Conservation (phyloP, 92 coral and sea anemone genomes). For the Montipora capitata region DNA sequence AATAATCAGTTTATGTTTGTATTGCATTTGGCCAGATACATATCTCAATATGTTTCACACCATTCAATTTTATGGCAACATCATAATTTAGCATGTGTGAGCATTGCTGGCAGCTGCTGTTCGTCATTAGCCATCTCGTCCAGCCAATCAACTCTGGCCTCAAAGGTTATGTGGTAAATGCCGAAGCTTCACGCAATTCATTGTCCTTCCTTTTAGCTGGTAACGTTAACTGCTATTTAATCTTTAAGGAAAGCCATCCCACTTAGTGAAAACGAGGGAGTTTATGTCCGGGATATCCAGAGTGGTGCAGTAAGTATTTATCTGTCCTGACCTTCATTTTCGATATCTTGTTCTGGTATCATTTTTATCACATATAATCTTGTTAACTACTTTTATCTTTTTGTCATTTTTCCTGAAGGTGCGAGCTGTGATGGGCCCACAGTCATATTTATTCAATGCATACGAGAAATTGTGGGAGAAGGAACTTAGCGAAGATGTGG, state of each 20-base stretch:
- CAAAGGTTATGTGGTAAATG: no score
- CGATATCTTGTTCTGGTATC: no score
- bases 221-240: not conserved
- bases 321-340: not conserved
- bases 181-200: no score
- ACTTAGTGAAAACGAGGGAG: constrained; percentile 89
- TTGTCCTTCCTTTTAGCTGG: not conserved
- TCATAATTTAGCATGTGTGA: not conserved
- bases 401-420: constrained; percentile 54
- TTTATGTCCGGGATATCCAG: constrained; percentile 90
- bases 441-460: constrained; percentile 91
- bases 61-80: no score
- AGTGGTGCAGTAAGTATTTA: constrained; percentile 85
- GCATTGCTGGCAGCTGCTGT: no score
- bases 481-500: constrained; percentile 87
- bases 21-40: no score
- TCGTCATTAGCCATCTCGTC: no score
- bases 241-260: constrained; percentile 90
- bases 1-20: no score
- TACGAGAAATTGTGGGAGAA: constrained; percentile 93
- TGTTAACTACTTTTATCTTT: no score
- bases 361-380: no score
- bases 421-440: constrained; percentile 96
- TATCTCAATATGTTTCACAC: no score
- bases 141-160: no score